These are phyloP conservation scores for Phymastichus coffea DNA, from an alignment of 1,140 invertebrate genomes.

Conservation along the genomic window DNA sequence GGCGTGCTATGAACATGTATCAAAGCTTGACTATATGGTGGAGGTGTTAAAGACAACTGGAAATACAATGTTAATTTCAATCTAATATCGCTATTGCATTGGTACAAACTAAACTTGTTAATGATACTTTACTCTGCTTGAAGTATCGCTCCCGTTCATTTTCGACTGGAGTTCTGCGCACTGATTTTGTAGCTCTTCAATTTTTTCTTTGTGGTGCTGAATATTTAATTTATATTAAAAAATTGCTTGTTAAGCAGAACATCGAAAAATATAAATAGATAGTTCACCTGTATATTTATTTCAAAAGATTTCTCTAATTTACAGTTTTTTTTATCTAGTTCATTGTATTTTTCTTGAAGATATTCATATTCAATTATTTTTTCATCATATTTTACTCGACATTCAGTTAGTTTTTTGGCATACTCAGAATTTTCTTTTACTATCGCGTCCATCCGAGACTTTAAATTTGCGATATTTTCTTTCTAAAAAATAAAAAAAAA, in stretches of 20 bases:
- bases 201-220: conserved; percentile 26
- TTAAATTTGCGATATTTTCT: conserved; percentile 9
- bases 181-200: conserved; percentile 24
- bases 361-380: neutral
- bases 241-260: no score
- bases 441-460: neutral
- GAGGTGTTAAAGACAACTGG: conserved; percentile 26
- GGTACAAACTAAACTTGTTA: no score
- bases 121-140: no score
- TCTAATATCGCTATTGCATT: no score
- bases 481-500: conserved; percentile 9
- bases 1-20: conserved; percentile 27
- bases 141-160: neutral
- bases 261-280: neutral
- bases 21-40: conserved; percentile 8
- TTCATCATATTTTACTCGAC: neutral
- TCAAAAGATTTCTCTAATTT: conserved; percentile 1
- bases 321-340: neutral
- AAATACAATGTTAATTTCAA: no score
- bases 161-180: conserved; percentile 25
- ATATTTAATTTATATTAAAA: no score
- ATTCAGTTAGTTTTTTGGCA: neutral
- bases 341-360: neutral
- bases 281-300: neutral
- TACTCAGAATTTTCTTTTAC: conserved; percentile 8